A percentile compares a stretch with the other conserved stretches of the same genome.
These are phyloP conservation scores for Rhodinocichla rosea DNA, from an alignment of 2,113 vertebrate genomes.

Conservation along the genomic window DNA sequence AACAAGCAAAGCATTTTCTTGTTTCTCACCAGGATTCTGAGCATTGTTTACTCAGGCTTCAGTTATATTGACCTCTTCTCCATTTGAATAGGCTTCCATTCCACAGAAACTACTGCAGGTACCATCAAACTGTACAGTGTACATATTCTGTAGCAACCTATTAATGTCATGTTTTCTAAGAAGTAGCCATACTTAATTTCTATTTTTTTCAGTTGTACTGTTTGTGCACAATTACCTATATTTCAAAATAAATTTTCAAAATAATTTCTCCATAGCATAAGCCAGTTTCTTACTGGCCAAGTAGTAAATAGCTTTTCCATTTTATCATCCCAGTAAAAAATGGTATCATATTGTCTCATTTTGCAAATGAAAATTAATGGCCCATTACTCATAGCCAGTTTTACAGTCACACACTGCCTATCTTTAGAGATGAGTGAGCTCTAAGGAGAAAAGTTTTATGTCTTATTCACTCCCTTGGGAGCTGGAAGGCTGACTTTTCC, in stretches of 20 bases:
- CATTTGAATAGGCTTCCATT: not conserved
- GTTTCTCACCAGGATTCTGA: not conserved
- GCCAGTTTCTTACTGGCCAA: slow-evolving; percentile 57
- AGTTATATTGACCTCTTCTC: not conserved
- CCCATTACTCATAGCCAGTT: slow-evolving; percentile 72
- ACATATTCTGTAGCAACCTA: not conserved
- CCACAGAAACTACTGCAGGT: not conserved
- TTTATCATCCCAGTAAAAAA: slow-evolving; percentile 45
- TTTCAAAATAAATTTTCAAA: not conserved
- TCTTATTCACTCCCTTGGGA: not conserved
- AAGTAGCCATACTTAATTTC: not conserved
- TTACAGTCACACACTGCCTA: slow-evolving; percentile 39
- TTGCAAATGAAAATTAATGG: slow-evolving; percentile 71
- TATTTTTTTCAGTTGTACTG: slow-evolving; percentile 7
- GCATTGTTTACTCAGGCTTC: not conserved
- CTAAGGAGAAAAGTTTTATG: not conserved
- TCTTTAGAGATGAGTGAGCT: slow-evolving; percentile 44
- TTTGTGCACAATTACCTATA: slow-evolving; percentile 15
- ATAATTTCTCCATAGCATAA: slow-evolving; percentile 36
- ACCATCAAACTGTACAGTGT: not conserved
- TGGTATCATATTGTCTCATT: slow-evolving; percentile 56
- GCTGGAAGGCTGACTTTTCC: not conserved
- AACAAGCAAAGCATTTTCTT: not conserved
- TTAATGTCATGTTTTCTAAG: not conserved
- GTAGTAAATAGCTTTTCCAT: slow-evolving; percentile 61